Percentiles rank a stretch among this genome's conserved stretches.
phyloP scores from a whole-genome alignment of 1,140 invertebrate genomes.

The Drosophila sturtevanti region DNA sequence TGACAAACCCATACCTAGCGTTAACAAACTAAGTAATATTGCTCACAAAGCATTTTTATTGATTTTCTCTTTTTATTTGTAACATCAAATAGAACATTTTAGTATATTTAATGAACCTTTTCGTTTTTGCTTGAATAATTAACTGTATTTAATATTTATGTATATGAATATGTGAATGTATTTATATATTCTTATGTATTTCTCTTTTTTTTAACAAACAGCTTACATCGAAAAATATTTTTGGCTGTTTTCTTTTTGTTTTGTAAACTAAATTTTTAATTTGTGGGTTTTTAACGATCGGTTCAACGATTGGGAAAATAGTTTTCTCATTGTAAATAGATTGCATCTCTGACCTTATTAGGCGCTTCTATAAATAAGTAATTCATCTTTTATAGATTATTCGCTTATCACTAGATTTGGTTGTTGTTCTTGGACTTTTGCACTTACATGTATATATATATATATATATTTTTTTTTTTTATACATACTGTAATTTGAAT shows the following conservation, averaged over 20 bases:
- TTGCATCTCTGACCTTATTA: slow-evolving; percentile 56
- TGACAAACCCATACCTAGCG: too few species aligned
- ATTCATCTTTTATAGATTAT: slow-evolving; percentile 28
- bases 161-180: neutral
- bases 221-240: slow-evolving; percentile 77
- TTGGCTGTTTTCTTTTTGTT: slow-evolving; percentile 26
- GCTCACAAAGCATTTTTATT: slow-evolving; percentile 57
- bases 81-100: slow-evolving; percentile 78
- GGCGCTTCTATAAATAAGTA: slow-evolving; percentile 57
- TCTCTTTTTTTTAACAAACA: slow-evolving; percentile 61
- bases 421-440: slow-evolving; percentile 58
- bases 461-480: neutral
- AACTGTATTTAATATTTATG: slow-evolving; percentile 27
- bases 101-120: slow-evolving; percentile 38
- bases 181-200: neutral
- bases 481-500: neutral
- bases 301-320: slow-evolving; percentile 10
- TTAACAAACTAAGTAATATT: neutral
- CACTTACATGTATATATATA: slow-evolving; percentile 8
- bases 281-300: slow-evolving; percentile 16
- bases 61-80: slow-evolving; percentile 60
- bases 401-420: slow-evolving; percentile 19
- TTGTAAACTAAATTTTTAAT: neutral
- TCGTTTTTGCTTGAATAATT: slow-evolving; percentile 32
- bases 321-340: slow-evolving; percentile 60